These are phyloP conservation scores for Anolis apletophallus DNA, from an alignment of 2,797 vertebrate genomes.

Conservation along the genomic window DNA sequence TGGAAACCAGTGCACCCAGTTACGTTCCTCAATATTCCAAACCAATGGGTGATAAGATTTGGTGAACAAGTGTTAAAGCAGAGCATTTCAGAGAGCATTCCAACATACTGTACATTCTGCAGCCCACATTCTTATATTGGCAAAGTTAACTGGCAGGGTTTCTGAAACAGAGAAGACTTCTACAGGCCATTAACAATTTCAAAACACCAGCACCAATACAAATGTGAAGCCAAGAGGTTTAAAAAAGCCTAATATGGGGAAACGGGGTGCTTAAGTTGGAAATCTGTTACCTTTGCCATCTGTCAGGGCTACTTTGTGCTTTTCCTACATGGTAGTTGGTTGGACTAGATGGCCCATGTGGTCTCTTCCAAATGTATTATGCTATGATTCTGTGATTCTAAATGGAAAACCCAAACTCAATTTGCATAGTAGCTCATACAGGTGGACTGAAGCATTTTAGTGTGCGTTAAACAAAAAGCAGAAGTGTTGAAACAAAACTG, in stretches of 20 bases:
- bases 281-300: neutral
- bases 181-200: slow-evolving; percentile 65
- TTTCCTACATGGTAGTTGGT: too few relatives aligned
- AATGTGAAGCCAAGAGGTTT: slow-evolving; percentile 61
- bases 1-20: too few relatives aligned
- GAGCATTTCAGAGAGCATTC: neutral
- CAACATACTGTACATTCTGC: neutral
- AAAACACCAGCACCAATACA: slow-evolving; percentile 42
- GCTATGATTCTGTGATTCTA: neutral
- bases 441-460: neutral
- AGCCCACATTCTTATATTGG: neutral
- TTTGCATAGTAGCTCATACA: neutral
- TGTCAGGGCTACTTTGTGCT: too few relatives aligned
- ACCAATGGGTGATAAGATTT: too few relatives aligned
- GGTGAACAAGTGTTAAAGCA: neutral
- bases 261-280: neutral
- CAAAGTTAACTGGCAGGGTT: slow-evolving; percentile 42
- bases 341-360: too few relatives aligned
- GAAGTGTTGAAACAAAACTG: neutral
- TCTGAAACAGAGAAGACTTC: slow-evolving; percentile 70
- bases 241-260: slow-evolving; percentile 1
- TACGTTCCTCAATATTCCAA: too few relatives aligned
- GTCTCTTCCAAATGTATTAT: too few relatives aligned
- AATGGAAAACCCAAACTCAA: neutral
- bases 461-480: too few relatives aligned